Conservation (phyloP, 2,113 vertebrate species). For the Conger conger region DNA sequence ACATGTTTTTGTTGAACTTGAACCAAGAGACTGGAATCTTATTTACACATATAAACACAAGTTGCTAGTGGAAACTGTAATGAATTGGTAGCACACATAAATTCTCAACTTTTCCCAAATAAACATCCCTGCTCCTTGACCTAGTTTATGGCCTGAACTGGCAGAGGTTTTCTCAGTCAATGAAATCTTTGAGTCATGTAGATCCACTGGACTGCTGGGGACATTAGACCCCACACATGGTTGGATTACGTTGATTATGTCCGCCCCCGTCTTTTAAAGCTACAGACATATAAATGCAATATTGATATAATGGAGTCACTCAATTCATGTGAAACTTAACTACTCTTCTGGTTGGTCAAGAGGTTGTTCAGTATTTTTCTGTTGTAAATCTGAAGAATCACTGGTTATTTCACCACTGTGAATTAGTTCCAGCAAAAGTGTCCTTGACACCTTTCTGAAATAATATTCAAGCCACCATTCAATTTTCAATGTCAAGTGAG, state of each 20-base stretch:
- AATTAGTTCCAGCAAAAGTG: no score
- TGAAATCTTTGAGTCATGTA: constrained; percentile 25
- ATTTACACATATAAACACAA: constrained; percentile 46
- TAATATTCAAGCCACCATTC: no score
- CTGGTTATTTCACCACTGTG: no score
- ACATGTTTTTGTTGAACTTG: background rate
- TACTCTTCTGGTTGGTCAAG: no score
- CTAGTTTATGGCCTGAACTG: constrained; percentile 30
- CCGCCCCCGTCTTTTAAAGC: background rate
- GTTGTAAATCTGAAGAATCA: no score
- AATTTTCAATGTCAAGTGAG: no score
- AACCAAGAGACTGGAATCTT: constrained; percentile 13
- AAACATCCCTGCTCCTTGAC: constrained; percentile 30
- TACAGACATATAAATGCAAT: no score
- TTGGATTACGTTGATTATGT: background rate
- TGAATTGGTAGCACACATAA: constrained; percentile 40
- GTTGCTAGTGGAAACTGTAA: constrained; percentile 43
- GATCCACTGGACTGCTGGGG: background rate
- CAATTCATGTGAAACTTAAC: no score
- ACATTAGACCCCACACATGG: background rate
- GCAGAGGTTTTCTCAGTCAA: constrained; percentile 53
- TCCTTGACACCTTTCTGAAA: no score
- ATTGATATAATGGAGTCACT: no score
- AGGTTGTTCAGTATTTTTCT: no score
- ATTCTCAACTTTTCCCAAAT: constrained; percentile 32